Evolutionary conservation across 2,113 vertebrate species (phyloP), one percentile per base, ranked within the genome.

Genomic region (Dunckerocampus dactyliophorus): DNA sequence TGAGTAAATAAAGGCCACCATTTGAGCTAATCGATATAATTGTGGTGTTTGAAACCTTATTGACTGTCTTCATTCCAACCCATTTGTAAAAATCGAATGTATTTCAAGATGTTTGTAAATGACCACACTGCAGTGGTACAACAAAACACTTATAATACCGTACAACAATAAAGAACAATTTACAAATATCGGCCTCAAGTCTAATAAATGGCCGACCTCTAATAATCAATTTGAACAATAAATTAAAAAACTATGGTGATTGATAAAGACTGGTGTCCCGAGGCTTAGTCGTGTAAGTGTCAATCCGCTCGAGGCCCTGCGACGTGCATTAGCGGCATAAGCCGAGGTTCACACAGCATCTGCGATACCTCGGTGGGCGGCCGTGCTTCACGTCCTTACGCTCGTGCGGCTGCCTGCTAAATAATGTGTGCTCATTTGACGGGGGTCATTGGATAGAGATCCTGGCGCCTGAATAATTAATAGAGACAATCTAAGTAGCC

Each of bases 351-450:
- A 67, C 69, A 62, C 79, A 64, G 74, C 63, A 72, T 74, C 82
- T 84, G 52, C 73, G 79, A 81, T 84, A 82, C 70, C 75, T 82
- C 82, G 66, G 59, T 39, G 74, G 71, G 79, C 85, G 78, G 68
- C 72, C 63, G 20, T 53, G 74, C 82, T 82, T 89, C 77, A 77
- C 75, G 73, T 81, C 70, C 79, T 75, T 82, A 81, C 80, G 63
- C 67, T 77, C 78, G 84, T 85, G 85, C 88, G 89, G 85, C 88
- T 88, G 90, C 88, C 88, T 62, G 75, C 83, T 91, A 90, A 91
- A 92, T 91, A 87, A 90, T 90, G 87, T 88, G 86, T 87, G 86
- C 83, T 89, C 89, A 81, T 89, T 91, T 89, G 89, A 81, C 72
- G 59, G 88, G 34, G 89, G 87, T 89, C 89, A 90, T 90, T 87